A percentile compares a stretch with the other conserved stretches of the same genome.
Evolutionary conservation across 2,797 vertebrate species (phyloP).

Genomic region (Rhinella marina): DNA sequence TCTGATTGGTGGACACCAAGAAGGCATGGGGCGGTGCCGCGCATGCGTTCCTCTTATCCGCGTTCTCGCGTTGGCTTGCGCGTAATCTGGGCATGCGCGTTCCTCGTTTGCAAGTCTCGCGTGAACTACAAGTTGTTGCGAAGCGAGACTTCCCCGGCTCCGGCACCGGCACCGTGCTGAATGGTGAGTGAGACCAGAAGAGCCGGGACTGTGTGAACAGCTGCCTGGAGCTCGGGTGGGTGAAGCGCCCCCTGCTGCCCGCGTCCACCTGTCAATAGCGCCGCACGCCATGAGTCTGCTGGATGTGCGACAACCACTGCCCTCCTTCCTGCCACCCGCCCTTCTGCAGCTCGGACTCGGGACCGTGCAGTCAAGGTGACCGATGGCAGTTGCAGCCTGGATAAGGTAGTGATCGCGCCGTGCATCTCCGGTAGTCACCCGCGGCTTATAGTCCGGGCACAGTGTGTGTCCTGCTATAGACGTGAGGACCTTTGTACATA

Average conservation of each 20-base stretch:
- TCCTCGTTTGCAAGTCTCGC: background rate
- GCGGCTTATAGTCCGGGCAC: too few relatives aligned
- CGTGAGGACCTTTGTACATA: too few relatives aligned
- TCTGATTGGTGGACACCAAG: background rate
- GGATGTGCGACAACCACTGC: background rate
- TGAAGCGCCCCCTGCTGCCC: background rate
- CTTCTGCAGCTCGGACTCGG: constrained; percentile 9
- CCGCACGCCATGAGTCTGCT: background rate
- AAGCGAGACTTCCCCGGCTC: constrained; percentile 33
- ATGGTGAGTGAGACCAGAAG: constrained; percentile 8
- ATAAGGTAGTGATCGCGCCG: background rate
- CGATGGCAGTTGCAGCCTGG: background rate
- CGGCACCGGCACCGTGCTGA: constrained; percentile 28
- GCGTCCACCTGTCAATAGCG: background rate
- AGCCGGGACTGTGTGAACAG: background rate
- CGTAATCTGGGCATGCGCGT: background rate
- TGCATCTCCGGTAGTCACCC: too few relatives aligned
- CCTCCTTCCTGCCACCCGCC: background rate
- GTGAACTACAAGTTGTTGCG: constrained; percentile 10
- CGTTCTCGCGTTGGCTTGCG: background rate
- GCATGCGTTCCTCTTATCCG: background rate
- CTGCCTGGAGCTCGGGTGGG: background rate
- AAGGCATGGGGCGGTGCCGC: background rate
- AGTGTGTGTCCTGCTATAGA: too few relatives aligned
- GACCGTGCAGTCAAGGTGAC: constrained; percentile 44